A percentile compares a stretch with the other conserved stretches of the same genome.
phyloP scores from a whole-genome alignment of 2,113 vertebrate genomes.

The Podarcis raffonei region DNA sequence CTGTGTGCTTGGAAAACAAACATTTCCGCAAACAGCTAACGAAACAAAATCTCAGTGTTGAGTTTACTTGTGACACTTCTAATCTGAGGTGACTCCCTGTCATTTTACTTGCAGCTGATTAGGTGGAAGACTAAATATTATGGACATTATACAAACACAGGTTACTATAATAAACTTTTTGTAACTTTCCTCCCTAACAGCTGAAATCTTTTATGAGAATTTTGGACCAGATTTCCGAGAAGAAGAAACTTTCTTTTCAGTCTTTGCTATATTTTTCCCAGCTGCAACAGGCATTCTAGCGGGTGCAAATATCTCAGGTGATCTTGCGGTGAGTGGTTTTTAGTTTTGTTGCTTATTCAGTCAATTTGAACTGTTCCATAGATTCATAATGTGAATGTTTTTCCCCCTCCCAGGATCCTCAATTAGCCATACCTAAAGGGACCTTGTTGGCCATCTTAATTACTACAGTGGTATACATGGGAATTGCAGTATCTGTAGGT shows the following conservation, averaged over 20 bases:
- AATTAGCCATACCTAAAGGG: constrained; percentile 95
- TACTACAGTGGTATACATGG: constrained; percentile 92
- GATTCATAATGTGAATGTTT: constrained; percentile 39
- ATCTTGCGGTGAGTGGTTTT: constrained; percentile 88
- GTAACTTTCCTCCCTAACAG: constrained; percentile 70
- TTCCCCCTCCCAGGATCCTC: constrained; percentile 88
- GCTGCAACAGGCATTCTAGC: constrained; percentile 98
- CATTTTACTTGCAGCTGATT: background rate
- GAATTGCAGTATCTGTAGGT: constrained; percentile 95
- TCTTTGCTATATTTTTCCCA: constrained; percentile 98
- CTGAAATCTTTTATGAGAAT: constrained; percentile 91
- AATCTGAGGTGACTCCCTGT: background rate
- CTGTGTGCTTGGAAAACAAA: background rate
- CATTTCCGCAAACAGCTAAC: background rate
- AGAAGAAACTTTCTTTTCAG: constrained; percentile 90
- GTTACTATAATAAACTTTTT: background rate
- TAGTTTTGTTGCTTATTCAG: background rate
- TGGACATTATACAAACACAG: background rate
- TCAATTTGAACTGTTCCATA: background rate
- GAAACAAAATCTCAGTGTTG: background rate
- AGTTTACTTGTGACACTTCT: background rate
- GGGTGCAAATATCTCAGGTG: constrained; percentile 98
- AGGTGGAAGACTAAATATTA: background rate
- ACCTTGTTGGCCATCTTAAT: constrained; percentile 95
- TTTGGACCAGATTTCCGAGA: constrained; percentile 90